Base-by-base conservation (phyloP, 2,113 vertebrate species). In the Ciconia boyciana region DNA sequence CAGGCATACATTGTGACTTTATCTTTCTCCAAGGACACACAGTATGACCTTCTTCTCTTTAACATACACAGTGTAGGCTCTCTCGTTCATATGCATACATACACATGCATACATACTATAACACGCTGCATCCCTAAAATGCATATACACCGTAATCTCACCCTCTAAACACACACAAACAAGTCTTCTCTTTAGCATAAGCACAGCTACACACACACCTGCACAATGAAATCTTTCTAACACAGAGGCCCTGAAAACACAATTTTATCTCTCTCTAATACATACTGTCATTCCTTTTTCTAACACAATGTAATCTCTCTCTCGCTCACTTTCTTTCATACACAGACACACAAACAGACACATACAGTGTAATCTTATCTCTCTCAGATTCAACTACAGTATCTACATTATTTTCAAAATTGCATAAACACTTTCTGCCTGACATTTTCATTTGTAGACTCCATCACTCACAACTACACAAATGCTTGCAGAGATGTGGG, bases 361-460 rank as follows among this genome's bases (percentile, higher is more conserved):
- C 87, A 90, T 18, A 55, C 46, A 68, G 58, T 55, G 79, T 71
- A 95, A 95, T 94, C 96, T 96, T 93, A 96, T 91, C 94, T 93
- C 69, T 31, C 78, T 93, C 58, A 88, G 78, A 93, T 92, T 93
- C 91, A 90, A 68, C 89, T 78, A 83, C n/a, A 93, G 58, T 66
- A 97, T 93, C 93, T 96, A 84, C 90, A 93, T 97, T 97, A 97
- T 97, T 98, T 98, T 97, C 95, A 94, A 95, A 98, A 97, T 92
- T 87, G 90, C 95, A 96, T 62, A 96, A 97, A 96, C 74, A 62
- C 72, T 92, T 97, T 98, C 83, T 93, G 76, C 90, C 94, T 96
- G 95, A 96, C 93, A 93, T 91, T 90, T 93, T 83, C 75, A 96
- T 91, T 90, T 61, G 62, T 65, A 93, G 84, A 70, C 83, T 83